These are phyloP conservation scores for Prionace glauca DNA, from an alignment of 2,797 vertebrate species.

Conservation along the genomic window DNA sequence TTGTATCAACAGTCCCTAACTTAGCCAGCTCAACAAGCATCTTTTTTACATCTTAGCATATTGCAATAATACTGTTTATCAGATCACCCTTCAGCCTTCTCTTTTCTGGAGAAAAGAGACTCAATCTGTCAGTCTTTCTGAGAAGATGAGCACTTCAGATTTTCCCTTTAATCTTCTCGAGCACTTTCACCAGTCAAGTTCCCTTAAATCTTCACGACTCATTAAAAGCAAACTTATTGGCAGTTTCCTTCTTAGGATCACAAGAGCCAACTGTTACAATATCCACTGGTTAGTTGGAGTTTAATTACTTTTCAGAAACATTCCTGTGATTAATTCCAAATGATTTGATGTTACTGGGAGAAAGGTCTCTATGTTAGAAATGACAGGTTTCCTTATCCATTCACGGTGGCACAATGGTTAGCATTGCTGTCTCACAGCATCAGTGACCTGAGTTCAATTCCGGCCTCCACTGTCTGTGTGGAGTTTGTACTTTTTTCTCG, in stretches of 20 bases:
- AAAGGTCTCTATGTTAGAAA: background rate
- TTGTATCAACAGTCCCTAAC: background rate
- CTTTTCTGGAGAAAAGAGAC: background rate
- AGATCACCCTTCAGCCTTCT: background rate
- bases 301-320: background rate
- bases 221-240: background rate
- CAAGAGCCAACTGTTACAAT: background rate
- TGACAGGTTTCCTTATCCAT: background rate
- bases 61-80: background rate
- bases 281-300: background rate
- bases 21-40: background rate
- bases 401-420: too few species aligned
- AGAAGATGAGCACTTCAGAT: background rate
- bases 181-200: background rate
- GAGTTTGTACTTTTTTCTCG: too few species aligned
- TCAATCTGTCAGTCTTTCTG: background rate
- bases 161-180: background rate
- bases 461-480: too few species aligned
- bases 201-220: background rate
- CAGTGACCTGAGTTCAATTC: too few species aligned
- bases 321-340: background rate
- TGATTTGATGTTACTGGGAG: background rate
- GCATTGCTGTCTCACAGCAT: too few species aligned
- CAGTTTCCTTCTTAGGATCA: background rate
- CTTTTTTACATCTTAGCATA: background rate